These are phyloP conservation scores for Calonectris borealis DNA, from an alignment of 2,113 vertebrate species.

Conservation along the genomic window DNA sequence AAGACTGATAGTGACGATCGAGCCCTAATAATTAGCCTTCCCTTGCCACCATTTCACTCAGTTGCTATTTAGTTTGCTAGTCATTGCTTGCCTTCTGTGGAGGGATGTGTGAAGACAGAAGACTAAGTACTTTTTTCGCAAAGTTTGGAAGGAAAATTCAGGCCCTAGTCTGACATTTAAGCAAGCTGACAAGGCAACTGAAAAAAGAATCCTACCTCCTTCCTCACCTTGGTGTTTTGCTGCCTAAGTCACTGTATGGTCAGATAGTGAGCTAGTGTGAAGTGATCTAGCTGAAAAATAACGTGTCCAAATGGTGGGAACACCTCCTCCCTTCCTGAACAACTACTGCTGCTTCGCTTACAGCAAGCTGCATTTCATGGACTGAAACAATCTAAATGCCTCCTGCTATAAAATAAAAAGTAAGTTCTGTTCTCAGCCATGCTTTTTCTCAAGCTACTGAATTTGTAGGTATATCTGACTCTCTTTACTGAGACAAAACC, in stretches of 20 bases:
- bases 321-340: neutral
- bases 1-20: neutral
- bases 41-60: neutral
- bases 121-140: neutral
- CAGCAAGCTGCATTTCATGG: neutral
- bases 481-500: neutral
- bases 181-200: neutral
- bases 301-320: neutral
- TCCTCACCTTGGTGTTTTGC: neutral
- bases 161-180: neutral
- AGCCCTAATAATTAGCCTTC: neutral
- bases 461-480: neutral
- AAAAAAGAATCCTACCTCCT: neutral
- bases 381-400: neutral
- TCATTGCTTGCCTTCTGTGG: neutral
- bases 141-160: neutral
- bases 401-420: neutral
- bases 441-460: neutral
- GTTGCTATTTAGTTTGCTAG: neutral
- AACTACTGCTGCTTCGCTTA: neutral
- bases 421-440: neutral
- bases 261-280: neutral
- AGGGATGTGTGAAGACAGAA: neutral
- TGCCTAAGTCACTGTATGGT: neutral
- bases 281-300: neutral